phyloP scores from a whole-genome alignment of 2,113 vertebrate genomes.

The Isichthys henryi region DNA sequence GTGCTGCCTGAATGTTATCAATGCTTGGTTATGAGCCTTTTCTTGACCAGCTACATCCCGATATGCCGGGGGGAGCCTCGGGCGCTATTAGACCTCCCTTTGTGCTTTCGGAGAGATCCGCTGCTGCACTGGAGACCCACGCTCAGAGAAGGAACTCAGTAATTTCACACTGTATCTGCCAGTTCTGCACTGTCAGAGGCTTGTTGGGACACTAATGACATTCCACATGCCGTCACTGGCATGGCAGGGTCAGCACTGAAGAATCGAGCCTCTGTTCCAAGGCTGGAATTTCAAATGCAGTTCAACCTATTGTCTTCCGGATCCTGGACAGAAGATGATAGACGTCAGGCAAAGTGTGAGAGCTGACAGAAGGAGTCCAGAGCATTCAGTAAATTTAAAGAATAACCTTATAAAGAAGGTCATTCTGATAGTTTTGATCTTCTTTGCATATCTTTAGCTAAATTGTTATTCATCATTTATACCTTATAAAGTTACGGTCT shows the following conservation, averaged over 20 bases:
- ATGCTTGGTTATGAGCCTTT: not conserved
- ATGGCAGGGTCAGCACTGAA: constrained; percentile 35
- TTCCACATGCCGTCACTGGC: constrained; percentile 36
- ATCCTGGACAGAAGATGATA: not conserved
- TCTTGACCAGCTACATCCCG: not conserved
- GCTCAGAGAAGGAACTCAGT: constrained; percentile 10
- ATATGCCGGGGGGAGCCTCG: not conserved
- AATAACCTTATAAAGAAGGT: not conserved
- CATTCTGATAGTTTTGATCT: not conserved
- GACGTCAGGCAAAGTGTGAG: too few species aligned
- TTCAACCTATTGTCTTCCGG: not conserved
- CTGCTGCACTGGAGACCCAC: constrained; percentile 7
- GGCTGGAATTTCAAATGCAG: constrained; percentile 37
- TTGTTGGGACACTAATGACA: constrained; percentile 28
- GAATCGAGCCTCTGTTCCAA: constrained; percentile 15
- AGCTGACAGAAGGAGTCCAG: not conserved
- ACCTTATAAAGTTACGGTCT: not conserved
- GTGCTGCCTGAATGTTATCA: not conserved
- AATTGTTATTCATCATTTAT: not conserved
- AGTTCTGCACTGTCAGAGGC: constrained; percentile 50
- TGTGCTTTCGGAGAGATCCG: constrained; percentile 16
- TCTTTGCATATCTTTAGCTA: not conserved
- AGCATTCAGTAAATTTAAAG: not conserved
- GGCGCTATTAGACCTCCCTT: constrained; percentile 14
- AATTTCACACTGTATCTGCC: constrained; percentile 25